Conservation (phyloP, 2,797 vertebrate species). For the Eleutherodactylus coqui region DNA sequence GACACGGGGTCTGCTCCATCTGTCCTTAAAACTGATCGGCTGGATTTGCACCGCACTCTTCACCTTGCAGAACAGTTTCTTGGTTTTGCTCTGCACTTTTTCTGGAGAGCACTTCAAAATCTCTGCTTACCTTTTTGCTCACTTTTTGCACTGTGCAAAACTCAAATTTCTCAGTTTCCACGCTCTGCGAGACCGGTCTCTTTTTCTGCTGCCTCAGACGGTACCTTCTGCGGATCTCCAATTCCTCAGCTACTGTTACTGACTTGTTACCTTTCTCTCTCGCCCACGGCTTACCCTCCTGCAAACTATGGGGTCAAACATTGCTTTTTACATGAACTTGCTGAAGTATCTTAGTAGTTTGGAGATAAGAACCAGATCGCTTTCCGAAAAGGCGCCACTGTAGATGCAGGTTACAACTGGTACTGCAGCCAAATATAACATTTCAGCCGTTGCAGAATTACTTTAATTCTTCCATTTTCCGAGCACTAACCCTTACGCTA, state of each 20-base stretch:
- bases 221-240: not conserved
- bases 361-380: no score
- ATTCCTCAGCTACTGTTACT: constrained; percentile 2
- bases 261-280: constrained; percentile 49
- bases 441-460: not conserved
- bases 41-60: not conserved
- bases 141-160: not conserved
- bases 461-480: not conserved
- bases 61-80: not conserved
- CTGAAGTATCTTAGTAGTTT: not conserved
- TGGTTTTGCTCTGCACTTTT: not conserved
- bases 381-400: not conserved
- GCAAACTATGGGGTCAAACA: not conserved
- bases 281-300: constrained; percentile 1
- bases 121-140: not conserved
- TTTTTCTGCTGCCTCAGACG: not conserved
- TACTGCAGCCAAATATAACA: no score
- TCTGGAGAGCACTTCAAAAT: not conserved
- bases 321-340: constrained; percentile 1
- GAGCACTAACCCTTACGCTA: not conserved
- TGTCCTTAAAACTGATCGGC: not conserved
- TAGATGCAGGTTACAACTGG: no score
- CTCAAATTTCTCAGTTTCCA: not conserved
- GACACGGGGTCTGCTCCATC: not conserved
- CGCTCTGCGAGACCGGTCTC: not conserved